Evolutionary conservation across 2,113 vertebrate species (phyloP).

Genomic region (Herpailurus yagouaroundi): DNA sequence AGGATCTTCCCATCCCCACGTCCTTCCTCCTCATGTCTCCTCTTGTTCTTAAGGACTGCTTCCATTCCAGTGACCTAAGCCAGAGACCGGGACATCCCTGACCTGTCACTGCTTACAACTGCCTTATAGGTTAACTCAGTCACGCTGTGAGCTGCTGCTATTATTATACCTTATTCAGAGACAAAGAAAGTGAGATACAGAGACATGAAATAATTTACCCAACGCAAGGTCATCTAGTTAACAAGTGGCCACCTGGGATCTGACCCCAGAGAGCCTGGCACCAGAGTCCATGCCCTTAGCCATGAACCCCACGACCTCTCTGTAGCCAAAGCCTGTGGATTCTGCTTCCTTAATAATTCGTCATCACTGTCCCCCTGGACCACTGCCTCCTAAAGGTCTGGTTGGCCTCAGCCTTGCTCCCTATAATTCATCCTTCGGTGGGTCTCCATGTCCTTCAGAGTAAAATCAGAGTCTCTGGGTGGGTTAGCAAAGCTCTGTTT

Average conservation of each 20-base stretch:
- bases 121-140: background rate
- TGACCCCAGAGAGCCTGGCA: background rate
- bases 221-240: background rate
- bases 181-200: background rate
- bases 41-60: background rate
- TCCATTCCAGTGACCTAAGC: background rate
- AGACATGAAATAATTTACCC: background rate
- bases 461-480: background rate
- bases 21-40: rapidly evolving
- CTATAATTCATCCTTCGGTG: background rate
- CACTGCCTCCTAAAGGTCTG: background rate
- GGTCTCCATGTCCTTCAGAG: background rate
- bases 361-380: background rate
- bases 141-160: background rate
- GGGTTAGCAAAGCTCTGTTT: background rate
- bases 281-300: background rate
- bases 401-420: background rate
- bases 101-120: background rate
- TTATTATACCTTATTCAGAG: background rate
- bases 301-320: rapidly evolving
- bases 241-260: background rate
- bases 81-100: background rate
- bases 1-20: rapidly evolving
- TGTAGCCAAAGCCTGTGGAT: background rate
- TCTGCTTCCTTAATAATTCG: background rate